A percentile compares a stretch with the other conserved stretches of the same genome.
These are phyloP conservation scores for Agrypnia vestita DNA, from an alignment of 1,140 invertebrate species.

Conservation along the genomic window DNA sequence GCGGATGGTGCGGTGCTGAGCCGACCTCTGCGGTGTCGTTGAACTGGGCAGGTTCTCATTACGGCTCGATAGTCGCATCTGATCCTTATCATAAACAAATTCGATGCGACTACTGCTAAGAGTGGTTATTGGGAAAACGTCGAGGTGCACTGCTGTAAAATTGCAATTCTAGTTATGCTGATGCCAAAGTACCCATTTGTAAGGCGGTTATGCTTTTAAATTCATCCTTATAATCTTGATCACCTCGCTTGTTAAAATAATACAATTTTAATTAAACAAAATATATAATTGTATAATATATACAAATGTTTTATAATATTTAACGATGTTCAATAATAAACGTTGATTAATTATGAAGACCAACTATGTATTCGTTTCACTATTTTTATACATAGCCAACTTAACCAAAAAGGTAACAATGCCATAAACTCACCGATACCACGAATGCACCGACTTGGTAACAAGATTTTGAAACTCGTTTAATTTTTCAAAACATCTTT, in stretches of 20 bases:
- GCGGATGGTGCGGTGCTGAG: background rate
- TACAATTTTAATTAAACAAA: background rate
- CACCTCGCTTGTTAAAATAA: slow-evolving; percentile 19
- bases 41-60: slow-evolving; percentile 45
- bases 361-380: too few species aligned
- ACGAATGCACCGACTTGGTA: too few species aligned
- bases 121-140: slow-evolving; percentile 33
- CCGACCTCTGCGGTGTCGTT: slow-evolving; percentile 42
- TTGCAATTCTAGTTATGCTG: slow-evolving; percentile 45
- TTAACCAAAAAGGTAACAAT: too few species aligned
- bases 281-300: too few species aligned
- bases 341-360: too few species aligned
- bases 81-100: slow-evolving; percentile 56
- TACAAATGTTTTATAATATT: too few species aligned
- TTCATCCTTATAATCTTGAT: slow-evolving; percentile 11
- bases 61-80: slow-evolving; percentile 48
- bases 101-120: slow-evolving; percentile 50
- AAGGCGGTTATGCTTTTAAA: slow-evolving; percentile 14
- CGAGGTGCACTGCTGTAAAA: slow-evolving; percentile 40
- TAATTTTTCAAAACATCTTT: too few species aligned
- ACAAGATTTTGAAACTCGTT: too few species aligned
- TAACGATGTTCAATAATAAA: too few species aligned
- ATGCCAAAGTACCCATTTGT: slow-evolving; percentile 20
- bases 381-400: too few species aligned
- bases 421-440: too few species aligned